Base-by-base conservation (phyloP, 2,888 invertebrate genomes). In the Stramonita haemastoma region DNA sequence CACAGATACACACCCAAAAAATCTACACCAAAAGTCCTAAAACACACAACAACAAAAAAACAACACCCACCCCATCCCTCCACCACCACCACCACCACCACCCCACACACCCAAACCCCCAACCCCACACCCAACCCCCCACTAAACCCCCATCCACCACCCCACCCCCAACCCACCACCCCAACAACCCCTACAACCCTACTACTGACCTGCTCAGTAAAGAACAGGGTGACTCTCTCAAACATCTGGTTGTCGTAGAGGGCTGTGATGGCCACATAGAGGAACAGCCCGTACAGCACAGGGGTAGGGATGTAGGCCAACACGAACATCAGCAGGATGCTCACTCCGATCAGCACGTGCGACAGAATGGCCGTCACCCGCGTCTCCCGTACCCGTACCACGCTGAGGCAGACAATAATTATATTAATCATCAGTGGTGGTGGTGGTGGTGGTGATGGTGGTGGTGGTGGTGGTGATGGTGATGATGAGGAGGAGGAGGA, bases 231-330 rank as follows among this genome's bases (percentile, higher is more conserved):
- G 70, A 97, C 96, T 89, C 97, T 93, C 93, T 97, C 97, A 95
- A 97, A 97, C 96, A 97, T 96, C 94, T 97, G 97, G 94, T 97
- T 97, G 90, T 96, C 96, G 92, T 96, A 96, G 87, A 97, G 96
- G 17, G 97, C 96, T 5, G 97, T 97, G 91, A 97, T 96, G 88
- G 97, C 97, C 95, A 97, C 96, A 93, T 97, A 97, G 70, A 97
- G 95, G 94, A 97, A 97, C 36, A 97, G 96, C n/a, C 97, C 97
- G 92, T 97, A 96, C 83, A 97, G 96, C 26, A 97, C 97, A 8
- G 97, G 96, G 5, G 96, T 96, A 32, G 97, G 97, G 90, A 97
- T 97, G 93, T 96, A 96, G 15, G 96, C 95, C 91, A 97, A 93
- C 90, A 96, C 96, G 0, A 96, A 96, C 91, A 97, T 94, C 88